Evolutionary conservation across 2,888 invertebrate genomes (phyloP).

Genomic region (Polydrusus pterygomalis): DNA sequence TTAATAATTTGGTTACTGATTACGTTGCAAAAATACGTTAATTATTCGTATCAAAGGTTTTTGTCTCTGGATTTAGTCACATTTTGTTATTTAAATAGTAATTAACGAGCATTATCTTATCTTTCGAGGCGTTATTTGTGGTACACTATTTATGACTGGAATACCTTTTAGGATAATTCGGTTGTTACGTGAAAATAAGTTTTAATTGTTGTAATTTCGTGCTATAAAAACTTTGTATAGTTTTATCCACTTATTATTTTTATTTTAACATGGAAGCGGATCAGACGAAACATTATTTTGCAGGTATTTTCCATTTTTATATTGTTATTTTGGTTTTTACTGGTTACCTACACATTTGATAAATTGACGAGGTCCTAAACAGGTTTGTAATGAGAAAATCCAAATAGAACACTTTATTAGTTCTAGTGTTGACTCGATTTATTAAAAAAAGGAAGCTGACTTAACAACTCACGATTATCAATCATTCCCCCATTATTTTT

Average conservation of each 20-base stretch:
- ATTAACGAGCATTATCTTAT: constrained; percentile 24
- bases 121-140: background rate
- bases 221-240: no score
- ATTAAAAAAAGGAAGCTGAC: no score
- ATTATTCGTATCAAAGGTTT: constrained; percentile 32
- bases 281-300: constrained; percentile 15
- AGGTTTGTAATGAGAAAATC: no score
- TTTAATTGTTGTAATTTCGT: background rate
- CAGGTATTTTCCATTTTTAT: constrained; percentile 8
- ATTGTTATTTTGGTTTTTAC: background rate
- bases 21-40: constrained; percentile 24
- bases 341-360: no score
- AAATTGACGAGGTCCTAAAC: no score
- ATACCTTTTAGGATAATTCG: background rate
- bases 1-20: constrained; percentile 15
- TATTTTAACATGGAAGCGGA: background rate
- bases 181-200: background rate
- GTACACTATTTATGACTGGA: background rate
- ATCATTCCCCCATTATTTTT: no score
- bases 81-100: constrained; percentile 20
- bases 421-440: no score
- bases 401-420: no score
- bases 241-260: no score
- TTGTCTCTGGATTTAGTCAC: constrained; percentile 13
- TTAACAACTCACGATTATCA: no score